Conservation (phyloP, 1,140 invertebrate genomes). For the Papilio helenus region DNA sequence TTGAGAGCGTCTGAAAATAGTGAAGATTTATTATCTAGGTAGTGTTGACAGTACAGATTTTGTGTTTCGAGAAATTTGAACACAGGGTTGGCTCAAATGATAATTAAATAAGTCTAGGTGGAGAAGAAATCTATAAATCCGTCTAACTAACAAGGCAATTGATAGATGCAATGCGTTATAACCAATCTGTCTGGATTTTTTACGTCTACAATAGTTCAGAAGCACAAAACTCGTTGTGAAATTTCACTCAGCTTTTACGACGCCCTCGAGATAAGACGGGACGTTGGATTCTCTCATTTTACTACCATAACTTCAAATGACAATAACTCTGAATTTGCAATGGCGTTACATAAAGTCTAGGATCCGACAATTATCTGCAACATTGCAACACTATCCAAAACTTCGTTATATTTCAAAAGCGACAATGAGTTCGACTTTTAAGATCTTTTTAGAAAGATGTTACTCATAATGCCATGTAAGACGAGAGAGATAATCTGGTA, state of each 20-base stretch:
- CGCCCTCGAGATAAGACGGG: constrained; percentile 15
- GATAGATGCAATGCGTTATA: neutral
- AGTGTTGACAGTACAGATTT: too few species aligned
- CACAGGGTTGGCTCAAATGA: too few species aligned
- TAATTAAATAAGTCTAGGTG: too few species aligned
- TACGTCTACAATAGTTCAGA: neutral
- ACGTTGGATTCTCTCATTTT: constrained; percentile 10
- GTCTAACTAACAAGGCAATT: neutral
- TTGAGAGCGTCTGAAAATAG: too few species aligned
- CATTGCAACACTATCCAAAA: neutral
- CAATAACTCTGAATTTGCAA: constrained; percentile 19
- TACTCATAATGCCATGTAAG: too few species aligned
- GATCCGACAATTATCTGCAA: constrained; percentile 12
- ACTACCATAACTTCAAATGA: constrained; percentile 24
- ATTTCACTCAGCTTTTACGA: constrained; percentile 25
- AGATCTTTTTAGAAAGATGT: too few species aligned
- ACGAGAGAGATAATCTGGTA: too few species aligned
- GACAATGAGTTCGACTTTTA: neutral
- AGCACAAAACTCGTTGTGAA: constrained; percentile 20
- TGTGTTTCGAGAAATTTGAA: too few species aligned
- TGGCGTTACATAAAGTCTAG: neutral
- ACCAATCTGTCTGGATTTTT: constrained; percentile 8
- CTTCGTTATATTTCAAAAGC: too few species aligned
- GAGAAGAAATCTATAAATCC: neutral
- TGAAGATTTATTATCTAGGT: too few species aligned